phyloP scores from a whole-genome alignment of 2,797 vertebrate species.

The Bradypodion ventrale region DNA sequence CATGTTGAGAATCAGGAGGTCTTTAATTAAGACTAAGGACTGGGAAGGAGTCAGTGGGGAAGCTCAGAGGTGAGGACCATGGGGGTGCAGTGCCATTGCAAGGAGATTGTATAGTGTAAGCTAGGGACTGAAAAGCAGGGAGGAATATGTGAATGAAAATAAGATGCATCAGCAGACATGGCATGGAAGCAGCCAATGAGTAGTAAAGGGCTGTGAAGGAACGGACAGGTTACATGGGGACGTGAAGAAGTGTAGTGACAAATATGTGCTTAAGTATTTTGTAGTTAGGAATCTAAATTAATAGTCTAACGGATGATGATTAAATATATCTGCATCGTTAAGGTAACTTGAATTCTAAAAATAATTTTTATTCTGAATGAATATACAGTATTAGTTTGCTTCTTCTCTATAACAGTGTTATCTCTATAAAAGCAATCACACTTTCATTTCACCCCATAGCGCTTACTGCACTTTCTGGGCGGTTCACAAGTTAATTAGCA shows the following conservation, averaged over 20 bases:
- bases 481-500: no score
- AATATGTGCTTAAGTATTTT: neutral
- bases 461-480: no score
- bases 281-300: neutral
- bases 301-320: neutral
- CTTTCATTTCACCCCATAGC: no score
- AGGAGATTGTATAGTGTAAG: neutral
- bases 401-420: constrained; percentile 9
- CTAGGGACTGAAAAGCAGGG: neutral
- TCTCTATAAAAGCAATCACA: no score
- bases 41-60: neutral
- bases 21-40: neutral
- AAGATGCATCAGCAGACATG: neutral
- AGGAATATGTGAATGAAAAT: neutral
- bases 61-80: neutral
- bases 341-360: neutral
- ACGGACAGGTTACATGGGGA: neutral
- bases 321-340: neutral
- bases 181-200: neutral
- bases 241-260: neutral
- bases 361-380: neutral
- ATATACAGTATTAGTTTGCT: neutral
- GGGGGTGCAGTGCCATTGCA: neutral
- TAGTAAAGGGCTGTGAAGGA: neutral
- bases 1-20: no score